Evolutionary conservation across 2,113 vertebrate genomes (phyloP), one percentile per base, ranked within the genome.

Genomic region (Columba janthina): DNA sequence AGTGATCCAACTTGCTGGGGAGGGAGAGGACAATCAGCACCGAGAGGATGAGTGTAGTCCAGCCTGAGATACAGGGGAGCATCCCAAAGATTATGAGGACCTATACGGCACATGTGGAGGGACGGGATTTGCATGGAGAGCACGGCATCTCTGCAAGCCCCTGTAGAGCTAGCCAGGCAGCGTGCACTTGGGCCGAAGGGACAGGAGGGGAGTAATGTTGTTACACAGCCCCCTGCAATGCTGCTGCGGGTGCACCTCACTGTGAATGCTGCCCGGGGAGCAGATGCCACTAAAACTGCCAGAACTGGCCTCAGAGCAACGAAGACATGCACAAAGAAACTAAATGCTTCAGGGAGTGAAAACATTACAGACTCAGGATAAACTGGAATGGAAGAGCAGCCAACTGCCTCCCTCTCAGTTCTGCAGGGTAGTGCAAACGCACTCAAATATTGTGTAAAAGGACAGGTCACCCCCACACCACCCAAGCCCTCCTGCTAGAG

Each of bases 151-250:
- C 61, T 32, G 16, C 21, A 71, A 87, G 24, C 11, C 10, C 77
- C n/a, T 28, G 25, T 19, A 40, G 71, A 3, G 46, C 87, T 61
- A 62, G 26, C 28, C 84, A 28, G 67, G 60, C 54, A 38, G 51
- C 0, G 0, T 7, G 26, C 0, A 0, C 34, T 4, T 1, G 4
- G 5, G 29, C 6, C 19, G 64, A 5, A 56, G 44, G 3, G n/a
- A 34, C 18, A 28, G 53, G 53, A 66, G 53, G 40, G 36, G 11
- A 66, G 46, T 12, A 67, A n/a, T 32, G n/a, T 56, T 66, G 4
- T 61, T 64, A 56, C 24, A 5, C 71, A 87, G 90, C 77, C 34
- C 56, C 62, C 93, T 70, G 64, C 56, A 16, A 2, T 0, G 24
- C 62, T 75, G 58, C 46, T 69, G 53, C 5, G 31, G 57, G 25